Evolutionary conservation across 2,888 invertebrate species (phyloP).

Genomic region (Euclidia mi): DNA sequence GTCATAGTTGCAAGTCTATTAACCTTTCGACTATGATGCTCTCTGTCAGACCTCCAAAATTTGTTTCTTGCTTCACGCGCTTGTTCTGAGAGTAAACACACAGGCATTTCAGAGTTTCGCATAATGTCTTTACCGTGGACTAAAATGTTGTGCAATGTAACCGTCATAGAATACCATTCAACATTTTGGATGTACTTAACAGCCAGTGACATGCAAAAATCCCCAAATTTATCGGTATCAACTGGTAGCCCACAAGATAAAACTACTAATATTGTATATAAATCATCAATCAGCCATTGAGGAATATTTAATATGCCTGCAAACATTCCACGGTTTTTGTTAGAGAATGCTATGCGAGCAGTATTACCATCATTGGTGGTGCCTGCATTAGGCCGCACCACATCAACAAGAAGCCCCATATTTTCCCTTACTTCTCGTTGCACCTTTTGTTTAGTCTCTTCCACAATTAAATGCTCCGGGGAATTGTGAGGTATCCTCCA

Average conservation of each 20-base stretch:
- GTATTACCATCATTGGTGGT: conserved; percentile 6
- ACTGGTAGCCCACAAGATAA: conserved; percentile 1
- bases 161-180: background rate
- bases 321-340: conserved; percentile 1
- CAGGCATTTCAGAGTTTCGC: too few relatives aligned
- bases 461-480: background rate
- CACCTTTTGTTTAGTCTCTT: background rate
- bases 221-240: background rate
- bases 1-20: too few relatives aligned
- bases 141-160: background rate
- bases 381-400: background rate
- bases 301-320: background rate
- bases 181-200: background rate
- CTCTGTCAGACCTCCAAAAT: too few relatives aligned
- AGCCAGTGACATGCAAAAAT: background rate
- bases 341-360: background rate
- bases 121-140: conserved; percentile 1
- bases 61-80: too few relatives aligned
- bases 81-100: too few relatives aligned
- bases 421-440: background rate
- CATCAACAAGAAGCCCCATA: conserved; percentile 1
- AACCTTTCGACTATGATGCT: too few relatives aligned
- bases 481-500: background rate
- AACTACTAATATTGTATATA: background rate
- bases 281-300: conserved; percentile 1